phyloP scores from a whole-genome alignment of 2,888 invertebrate species.

The Chrysolina americana region DNA sequence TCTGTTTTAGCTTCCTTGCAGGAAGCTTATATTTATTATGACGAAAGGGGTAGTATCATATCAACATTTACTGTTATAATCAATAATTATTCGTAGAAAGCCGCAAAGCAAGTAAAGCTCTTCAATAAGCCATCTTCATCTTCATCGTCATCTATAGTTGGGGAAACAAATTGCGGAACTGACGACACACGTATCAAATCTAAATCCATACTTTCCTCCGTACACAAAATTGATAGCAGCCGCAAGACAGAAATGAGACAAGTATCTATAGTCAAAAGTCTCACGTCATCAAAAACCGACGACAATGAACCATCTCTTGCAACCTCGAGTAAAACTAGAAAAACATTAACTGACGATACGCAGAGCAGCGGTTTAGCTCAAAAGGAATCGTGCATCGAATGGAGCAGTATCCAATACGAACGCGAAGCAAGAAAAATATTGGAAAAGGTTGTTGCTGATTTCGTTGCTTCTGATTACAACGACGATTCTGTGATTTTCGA shows the following conservation, averaged over 20 bases:
- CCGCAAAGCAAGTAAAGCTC: too few species aligned
- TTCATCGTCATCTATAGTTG: neutral
- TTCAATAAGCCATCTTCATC: neutral
- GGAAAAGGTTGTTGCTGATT: neutral
- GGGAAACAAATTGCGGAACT: neutral
- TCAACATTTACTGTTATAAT: too few species aligned
- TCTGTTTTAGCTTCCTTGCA: too few species aligned
- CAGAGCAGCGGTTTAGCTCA: neutral
- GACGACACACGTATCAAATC: neutral
- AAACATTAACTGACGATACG: neutral
- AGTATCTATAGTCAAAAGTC: too few species aligned
- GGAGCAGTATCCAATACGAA: neutral
- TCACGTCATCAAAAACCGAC: too few species aligned
- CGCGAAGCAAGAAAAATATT: neutral
- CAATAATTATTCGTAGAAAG: neutral
- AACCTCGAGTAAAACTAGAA: neutral
- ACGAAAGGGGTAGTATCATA: too few species aligned
- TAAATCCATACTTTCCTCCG: constrained; percentile 3
- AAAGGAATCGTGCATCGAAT: neutral
- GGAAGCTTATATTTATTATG: too few species aligned
- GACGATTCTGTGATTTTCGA: neutral
- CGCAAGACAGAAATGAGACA: too few species aligned
- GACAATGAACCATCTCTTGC: neutral
- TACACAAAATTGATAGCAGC: too few species aligned
- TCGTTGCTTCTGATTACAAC: neutral